Conservation (phyloP, 2,888 invertebrate species). For the Psylliodes chrysocephalus region DNA sequence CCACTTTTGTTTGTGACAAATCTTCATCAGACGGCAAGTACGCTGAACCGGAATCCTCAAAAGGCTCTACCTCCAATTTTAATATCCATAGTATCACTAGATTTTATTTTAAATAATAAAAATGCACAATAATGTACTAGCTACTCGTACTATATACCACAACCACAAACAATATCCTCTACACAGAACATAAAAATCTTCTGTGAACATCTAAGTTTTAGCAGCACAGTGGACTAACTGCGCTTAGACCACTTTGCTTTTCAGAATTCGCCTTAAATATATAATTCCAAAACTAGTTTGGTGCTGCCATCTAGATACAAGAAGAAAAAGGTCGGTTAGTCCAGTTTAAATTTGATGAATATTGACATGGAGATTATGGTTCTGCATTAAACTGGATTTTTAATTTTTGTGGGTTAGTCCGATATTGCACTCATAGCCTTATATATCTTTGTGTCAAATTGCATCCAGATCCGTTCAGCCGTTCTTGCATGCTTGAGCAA, state of each 20-base stretch:
- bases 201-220: background rate
- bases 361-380: conserved; percentile 1
- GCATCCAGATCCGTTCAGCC: too few species aligned
- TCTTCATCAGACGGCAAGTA: conserved; percentile 7
- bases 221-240: too few species aligned
- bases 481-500: too few species aligned
- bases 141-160: background rate
- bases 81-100: background rate
- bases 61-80: background rate
- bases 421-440: conserved; percentile 11
- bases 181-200: background rate
- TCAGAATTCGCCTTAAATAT: conserved; percentile 12
- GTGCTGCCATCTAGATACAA: conserved; percentile 24
- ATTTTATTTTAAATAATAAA: background rate
- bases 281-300: conserved; percentile 23
- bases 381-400: conserved; percentile 11
- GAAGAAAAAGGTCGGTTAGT: conserved; percentile 26
- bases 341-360: conserved; percentile 25
- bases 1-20: background rate
- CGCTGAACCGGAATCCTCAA: conserved; percentile 9
- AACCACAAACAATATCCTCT: background rate
- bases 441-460: too few species aligned
- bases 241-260: conserved; percentile 18
- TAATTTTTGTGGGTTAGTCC: conserved; percentile 30
- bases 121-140: background rate